Conservation (phyloP, 2,888 invertebrate genomes). For the Mythimna albipuncta region DNA sequence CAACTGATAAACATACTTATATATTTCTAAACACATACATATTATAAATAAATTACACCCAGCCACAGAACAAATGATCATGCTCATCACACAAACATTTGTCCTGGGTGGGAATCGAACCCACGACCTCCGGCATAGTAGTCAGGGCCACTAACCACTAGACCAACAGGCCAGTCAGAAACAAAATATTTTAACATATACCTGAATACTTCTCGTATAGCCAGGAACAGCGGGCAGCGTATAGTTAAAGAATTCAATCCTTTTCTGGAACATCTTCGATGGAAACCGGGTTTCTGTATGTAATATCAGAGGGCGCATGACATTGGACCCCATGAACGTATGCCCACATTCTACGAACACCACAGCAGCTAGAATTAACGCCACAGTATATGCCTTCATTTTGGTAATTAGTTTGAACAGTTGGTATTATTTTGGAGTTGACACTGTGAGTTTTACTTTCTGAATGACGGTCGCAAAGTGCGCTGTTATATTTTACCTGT, state of each 20-base stretch:
- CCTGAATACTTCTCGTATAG: conserved; percentile 70
- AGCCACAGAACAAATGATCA: too few relatives aligned
- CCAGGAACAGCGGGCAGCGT: conserved; percentile 63
- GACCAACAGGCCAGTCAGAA: too few relatives aligned
- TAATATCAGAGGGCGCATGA: conserved; percentile 68
- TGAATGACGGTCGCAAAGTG: conserved; percentile 4
- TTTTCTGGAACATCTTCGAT: conserved; percentile 71
- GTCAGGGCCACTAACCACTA: too few relatives aligned
- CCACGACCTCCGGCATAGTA: too few relatives aligned
- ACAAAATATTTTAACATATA: neutral
- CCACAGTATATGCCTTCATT: conserved; percentile 68
- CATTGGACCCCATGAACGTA: conserved; percentile 78
- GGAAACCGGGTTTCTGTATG: conserved; percentile 66
- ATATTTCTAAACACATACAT: too few relatives aligned
- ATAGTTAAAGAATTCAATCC: conserved; percentile 74
- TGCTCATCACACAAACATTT: too few relatives aligned
- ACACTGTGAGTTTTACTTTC: neutral
- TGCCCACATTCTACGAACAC: conserved; percentile 75
- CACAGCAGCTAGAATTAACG: conserved; percentile 64
- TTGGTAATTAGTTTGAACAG: neutral
- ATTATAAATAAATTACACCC: too few relatives aligned
- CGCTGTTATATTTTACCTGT: conserved; percentile 10
- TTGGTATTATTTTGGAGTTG: neutral
- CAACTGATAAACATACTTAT: too few relatives aligned
- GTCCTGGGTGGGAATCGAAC: too few relatives aligned